Percentiles rank a stretch among this genome's conserved stretches.
phyloP scores from a whole-genome alignment of 92 coral and sea anemone genomes.

The Isaurus tuberculatus region DNA sequence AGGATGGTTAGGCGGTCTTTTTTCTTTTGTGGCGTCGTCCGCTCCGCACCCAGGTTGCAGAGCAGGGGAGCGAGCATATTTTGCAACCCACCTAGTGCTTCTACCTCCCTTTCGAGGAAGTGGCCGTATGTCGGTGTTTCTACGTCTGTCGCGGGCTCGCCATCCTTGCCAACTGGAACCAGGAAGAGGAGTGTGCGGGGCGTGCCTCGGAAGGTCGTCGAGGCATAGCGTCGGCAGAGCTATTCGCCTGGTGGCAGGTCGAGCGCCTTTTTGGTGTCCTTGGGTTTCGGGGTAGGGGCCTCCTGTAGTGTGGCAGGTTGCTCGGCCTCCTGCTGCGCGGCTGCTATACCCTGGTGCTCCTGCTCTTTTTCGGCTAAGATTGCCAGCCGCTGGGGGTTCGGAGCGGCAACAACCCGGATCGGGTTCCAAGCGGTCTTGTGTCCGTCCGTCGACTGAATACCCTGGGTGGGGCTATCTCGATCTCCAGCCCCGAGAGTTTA shows the following conservation, averaged over 20 bases:
- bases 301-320: not conserved
- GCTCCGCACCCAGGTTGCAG: conserved; percentile 28
- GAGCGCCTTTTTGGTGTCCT: conserved; percentile 9
- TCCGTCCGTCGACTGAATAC: conserved; percentile 16
- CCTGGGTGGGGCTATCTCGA: not conserved
- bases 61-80: conserved; percentile 22
- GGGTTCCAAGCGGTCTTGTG: not conserved
- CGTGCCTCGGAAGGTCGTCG: conserved; percentile 18
- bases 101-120: conserved; percentile 10
- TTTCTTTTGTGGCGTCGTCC: conserved; percentile 42
- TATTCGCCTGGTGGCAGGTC: conserved; percentile 33
- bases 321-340: not conserved
- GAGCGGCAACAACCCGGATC: conserved; percentile 16
- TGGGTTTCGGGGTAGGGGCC: conserved; percentile 21
- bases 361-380: not conserved
- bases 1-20: conserved; percentile 11
- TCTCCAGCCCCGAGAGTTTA: not conserved
- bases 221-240: conserved; percentile 33
- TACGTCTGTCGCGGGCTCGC: too few relatives aligned
- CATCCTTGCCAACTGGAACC: too few relatives aligned
- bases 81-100: conserved; percentile 4
- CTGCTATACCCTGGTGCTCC: too few relatives aligned
- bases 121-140: conserved; percentile 21
- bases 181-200: conserved; percentile 36
- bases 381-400: conserved; percentile 37